A percentile compares a stretch with the other conserved stretches of the same genome.
Conservation (phyloP, 2,113 vertebrate species). For the Dissostichus mawsoni region DNA sequence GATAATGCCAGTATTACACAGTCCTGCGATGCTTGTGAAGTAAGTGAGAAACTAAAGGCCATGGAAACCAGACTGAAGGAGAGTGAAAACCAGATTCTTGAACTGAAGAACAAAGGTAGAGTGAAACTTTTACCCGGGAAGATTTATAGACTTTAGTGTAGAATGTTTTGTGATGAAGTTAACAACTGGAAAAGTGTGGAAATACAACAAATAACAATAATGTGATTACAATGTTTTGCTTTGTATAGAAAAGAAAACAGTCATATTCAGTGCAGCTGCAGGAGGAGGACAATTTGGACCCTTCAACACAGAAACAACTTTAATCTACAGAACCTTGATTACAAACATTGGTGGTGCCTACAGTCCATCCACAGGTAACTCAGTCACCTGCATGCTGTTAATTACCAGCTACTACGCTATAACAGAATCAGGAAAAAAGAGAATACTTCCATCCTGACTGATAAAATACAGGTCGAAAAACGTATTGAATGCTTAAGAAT, state of each 20-base stretch:
- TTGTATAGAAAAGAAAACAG: not conserved
- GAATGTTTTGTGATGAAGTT: too few species aligned
- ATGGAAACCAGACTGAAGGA: not conserved
- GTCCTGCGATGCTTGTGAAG: not conserved
- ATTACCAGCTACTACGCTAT: too few species aligned
- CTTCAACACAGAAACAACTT: not conserved
- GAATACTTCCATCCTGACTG: too few species aligned
- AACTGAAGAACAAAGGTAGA: slow-evolving; percentile 13
- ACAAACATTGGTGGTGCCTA: slow-evolving; percentile 25
- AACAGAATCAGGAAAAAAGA: too few species aligned
- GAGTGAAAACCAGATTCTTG: not conserved
- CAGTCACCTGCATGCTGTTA: too few species aligned
- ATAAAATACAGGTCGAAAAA: too few species aligned
- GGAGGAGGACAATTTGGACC: accelerated
- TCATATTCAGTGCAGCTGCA: not conserved
- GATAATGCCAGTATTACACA: not conserved
- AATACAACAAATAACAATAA: too few species aligned
- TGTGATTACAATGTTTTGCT: too few species aligned
- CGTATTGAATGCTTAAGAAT: too few species aligned
- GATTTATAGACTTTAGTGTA: too few species aligned
- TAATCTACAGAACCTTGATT: accelerated
- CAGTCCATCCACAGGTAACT: slow-evolving; percentile 25
- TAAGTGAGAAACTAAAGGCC: not conserved
- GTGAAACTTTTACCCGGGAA: not conserved
- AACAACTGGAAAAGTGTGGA: too few species aligned